Conservation (phyloP, 2,888 invertebrate species). For the Timema cristinae region DNA sequence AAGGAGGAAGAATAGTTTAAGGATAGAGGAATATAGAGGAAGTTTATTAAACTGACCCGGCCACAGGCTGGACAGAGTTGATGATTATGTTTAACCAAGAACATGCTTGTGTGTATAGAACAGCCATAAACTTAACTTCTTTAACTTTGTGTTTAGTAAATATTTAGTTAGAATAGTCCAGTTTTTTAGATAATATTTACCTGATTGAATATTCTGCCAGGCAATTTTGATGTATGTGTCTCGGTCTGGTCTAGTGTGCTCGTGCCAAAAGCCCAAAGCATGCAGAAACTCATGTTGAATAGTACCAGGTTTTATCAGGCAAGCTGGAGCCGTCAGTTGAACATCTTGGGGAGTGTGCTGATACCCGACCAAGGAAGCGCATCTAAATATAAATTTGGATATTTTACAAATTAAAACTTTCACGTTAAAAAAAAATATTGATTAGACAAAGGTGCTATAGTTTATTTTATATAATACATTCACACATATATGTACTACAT, state of each 20-base stretch:
- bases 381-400: slow-evolving; percentile 29
- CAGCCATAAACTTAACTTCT: no score
- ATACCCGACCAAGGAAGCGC: slow-evolving; percentile 37
- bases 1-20: no score
- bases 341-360: slow-evolving; percentile 34
- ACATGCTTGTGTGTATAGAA: no score
- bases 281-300: slow-evolving; percentile 41
- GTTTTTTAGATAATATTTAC: slow-evolving; percentile 28
- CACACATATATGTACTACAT: no score
- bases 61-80: no score
- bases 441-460: background rate
- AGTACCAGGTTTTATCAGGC: slow-evolving; percentile 35
- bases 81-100: no score
- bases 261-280: slow-evolving; percentile 40
- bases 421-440: background rate
- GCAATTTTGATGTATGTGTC: slow-evolving; percentile 37
- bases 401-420: background rate
- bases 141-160: no score
- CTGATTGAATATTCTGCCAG: slow-evolving; percentile 38
- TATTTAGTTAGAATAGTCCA: no score
- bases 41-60: no score
- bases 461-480: no score
- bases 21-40: no score
- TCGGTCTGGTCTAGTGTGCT: slow-evolving; percentile 39
- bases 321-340: slow-evolving; percentile 36